Evolutionary conservation across 2,888 invertebrate species (phyloP).

Genomic region (Anaspis maculata): DNA sequence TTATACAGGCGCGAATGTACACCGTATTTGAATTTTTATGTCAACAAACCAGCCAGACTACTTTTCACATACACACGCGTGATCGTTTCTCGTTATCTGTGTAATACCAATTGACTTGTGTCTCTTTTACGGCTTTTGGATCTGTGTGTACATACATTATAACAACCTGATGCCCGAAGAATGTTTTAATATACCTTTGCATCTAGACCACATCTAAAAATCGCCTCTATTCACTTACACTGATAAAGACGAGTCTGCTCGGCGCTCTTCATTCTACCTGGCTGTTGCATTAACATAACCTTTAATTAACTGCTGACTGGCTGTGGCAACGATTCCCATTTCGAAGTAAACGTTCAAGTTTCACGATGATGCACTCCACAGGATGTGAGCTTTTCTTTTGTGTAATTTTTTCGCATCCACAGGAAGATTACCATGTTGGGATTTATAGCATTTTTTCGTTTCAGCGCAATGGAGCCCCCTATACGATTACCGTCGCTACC

Average conservation of each 20-base stretch:
- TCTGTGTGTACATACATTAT: conserved; percentile 14
- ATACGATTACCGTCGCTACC: too few species aligned
- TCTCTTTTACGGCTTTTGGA: conserved; percentile 14
- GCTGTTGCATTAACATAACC: conserved; percentile 5
- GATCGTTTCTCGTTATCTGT: conserved; percentile 8
- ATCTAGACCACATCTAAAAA: conserved; percentile 10
- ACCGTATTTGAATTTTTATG: conserved; percentile 11
- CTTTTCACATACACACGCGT: conserved; percentile 7
- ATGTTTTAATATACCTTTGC: conserved; percentile 16
- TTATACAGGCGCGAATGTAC: neutral
- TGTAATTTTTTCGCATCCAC: too few species aligned
- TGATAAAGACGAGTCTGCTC: conserved; percentile 4
- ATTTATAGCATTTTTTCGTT: too few species aligned
- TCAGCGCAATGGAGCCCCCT: conserved; percentile 15
- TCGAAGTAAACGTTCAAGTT: too few species aligned
- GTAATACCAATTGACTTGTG: conserved; percentile 7
- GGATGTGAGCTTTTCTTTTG: too few species aligned
- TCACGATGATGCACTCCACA: too few species aligned
- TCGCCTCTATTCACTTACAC: conserved; percentile 6
- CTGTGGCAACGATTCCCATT: too few species aligned
- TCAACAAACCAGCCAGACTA: conserved; percentile 11
- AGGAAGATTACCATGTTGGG: too few species aligned
- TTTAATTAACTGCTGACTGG: too few species aligned
- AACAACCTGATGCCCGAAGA: conserved; percentile 18
- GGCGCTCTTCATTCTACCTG: conserved; percentile 14